Evolutionary conservation across 1,140 invertebrate genomes (phyloP), one percentile per base, ranked within the genome.

Genomic region (Eumeta japonica): DNA sequence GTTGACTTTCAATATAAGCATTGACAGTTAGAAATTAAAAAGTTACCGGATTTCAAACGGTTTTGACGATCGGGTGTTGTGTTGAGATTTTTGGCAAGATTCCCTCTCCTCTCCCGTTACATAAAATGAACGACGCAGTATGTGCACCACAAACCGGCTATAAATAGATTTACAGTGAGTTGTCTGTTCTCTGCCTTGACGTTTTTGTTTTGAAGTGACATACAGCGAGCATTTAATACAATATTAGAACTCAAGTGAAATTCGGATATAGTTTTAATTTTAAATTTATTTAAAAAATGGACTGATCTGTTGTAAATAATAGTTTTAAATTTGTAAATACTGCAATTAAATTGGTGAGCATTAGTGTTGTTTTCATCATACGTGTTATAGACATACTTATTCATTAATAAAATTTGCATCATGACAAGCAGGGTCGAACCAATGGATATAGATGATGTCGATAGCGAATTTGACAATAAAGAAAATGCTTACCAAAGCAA

Each of bases 171-270:
- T 59, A 54, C 46, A 63, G 58, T 67, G 66, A 67, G 56, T 71
- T 66, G 62, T 64, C 53, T 52, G 56, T 60, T 67, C 55, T 39
- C 20, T 29, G 29, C 36, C 44, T 44, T 41, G 62, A 59, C 62
- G 62, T 67, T 67, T 73, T 71, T 70, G 66, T 70, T 74, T 68
- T 66, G 55, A 59, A 57, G 50, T 68, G 62, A 73, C 68, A 67
- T 52, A 65, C 58, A 63, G 55, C 44, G 46, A 56, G 5, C n/a
- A n/a, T n/a, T n/a, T n/a, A n/a, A n/a, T n/a, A n/a, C n/a, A n/a
- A n/a, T 46, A 46, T 62, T 70, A 66, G 62, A 65, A 71, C 67
- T 67, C 51, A 41, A 62, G 66, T 64, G 61, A 65, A 67, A 68
- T 45, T 53, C 40, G n/a, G n/a, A n/a, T n/a, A n/a, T n/a, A n/a